A percentile compares a stretch with the other conserved stretches of the same genome.
Evolutionary conservation across 1,140 invertebrate genomes (phyloP).

Genomic region (Drosophila cardini): DNA sequence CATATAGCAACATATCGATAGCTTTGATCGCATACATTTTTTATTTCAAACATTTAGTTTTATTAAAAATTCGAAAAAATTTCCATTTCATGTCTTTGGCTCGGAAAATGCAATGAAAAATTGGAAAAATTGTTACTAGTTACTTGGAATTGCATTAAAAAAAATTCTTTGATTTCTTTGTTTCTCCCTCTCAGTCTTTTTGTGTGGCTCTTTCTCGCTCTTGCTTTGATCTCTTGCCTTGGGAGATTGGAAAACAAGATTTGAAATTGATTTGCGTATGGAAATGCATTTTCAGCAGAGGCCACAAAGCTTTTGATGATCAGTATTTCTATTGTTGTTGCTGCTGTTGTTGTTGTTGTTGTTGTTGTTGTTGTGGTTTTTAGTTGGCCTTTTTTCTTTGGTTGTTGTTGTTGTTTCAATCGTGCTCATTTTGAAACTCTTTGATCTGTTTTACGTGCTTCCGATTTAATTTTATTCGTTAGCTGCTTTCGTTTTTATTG

Average conservation of each 20-base stretch:
- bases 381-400: too few species aligned
- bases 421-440: slow-evolving; percentile 47
- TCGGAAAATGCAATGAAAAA: too few species aligned
- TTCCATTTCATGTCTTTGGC: too few species aligned
- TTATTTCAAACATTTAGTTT: too few species aligned
- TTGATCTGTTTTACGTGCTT: slow-evolving; percentile 73
- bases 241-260: slow-evolving; percentile 24
- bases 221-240: background rate
- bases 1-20: too few species aligned
- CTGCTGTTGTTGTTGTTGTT: slow-evolving; percentile 24
- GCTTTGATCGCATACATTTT: too few species aligned
- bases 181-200: background rate
- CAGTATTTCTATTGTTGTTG: slow-evolving; percentile 2
- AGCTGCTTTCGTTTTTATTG: slow-evolving; percentile 73
- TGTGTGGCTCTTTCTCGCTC: background rate
- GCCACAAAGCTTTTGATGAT: slow-evolving; percentile 39
- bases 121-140: too few species aligned
- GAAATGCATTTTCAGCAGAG: slow-evolving; percentile 36
- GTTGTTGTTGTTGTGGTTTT: slow-evolving; percentile 12
- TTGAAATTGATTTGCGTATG: slow-evolving; percentile 8
- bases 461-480: slow-evolving; percentile 60
- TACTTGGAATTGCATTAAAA: too few species aligned
- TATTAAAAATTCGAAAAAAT: too few species aligned
- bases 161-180: too few species aligned
- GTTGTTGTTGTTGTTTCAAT: slow-evolving; percentile 38